These are phyloP conservation scores for Rhinophrynus dorsalis DNA, from an alignment of 2,797 vertebrate species.

Conservation along the genomic window DNA sequence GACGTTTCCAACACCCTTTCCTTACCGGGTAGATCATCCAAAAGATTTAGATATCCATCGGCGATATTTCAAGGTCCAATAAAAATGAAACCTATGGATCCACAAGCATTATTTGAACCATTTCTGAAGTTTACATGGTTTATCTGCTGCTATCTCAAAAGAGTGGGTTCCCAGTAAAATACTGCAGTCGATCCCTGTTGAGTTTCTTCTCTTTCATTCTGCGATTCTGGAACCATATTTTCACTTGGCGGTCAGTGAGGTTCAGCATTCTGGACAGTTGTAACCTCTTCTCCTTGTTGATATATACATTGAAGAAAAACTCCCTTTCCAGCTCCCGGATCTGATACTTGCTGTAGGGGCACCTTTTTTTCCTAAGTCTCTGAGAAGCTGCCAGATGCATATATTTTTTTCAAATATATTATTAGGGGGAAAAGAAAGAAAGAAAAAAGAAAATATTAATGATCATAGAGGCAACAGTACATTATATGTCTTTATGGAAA, in stretches of 20 bases:
- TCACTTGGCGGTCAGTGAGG: slow-evolving; percentile 96
- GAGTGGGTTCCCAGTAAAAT: slow-evolving; percentile 96
- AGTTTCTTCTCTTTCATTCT: slow-evolving; percentile 99
- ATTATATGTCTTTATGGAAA: too few species aligned
- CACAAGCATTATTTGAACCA: slow-evolving; percentile 65
- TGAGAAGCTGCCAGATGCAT: slow-evolving; percentile 74
- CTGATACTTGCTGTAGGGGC: slow-evolving; percentile 97
- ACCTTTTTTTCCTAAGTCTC: slow-evolving; percentile 95
- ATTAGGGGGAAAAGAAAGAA: too few species aligned
- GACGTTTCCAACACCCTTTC: slow-evolving; percentile 69
- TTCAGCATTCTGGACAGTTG: slow-evolving; percentile 96
- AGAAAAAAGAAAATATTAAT: too few species aligned
- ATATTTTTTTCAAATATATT: too few species aligned
- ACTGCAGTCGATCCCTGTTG: slow-evolving; percentile 95
- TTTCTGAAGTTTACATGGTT: slow-evolving; percentile 59
- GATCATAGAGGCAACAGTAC: too few species aligned
- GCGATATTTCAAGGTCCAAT: slow-evolving; percentile 64
- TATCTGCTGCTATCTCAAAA: slow-evolving; percentile 75
- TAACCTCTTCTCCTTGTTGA: slow-evolving; percentile 98
- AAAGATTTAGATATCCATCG: slow-evolving; percentile 67
- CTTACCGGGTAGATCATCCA: slow-evolving; percentile 68
- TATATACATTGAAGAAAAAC: slow-evolving; percentile 99
- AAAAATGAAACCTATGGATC: slow-evolving; percentile 65
- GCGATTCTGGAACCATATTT: slow-evolving; percentile 99
- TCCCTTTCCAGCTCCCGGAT: slow-evolving; percentile 98